Conservation (phyloP, 92 coral and sea anemone species). For the Epizoanthus stellaris region DNA sequence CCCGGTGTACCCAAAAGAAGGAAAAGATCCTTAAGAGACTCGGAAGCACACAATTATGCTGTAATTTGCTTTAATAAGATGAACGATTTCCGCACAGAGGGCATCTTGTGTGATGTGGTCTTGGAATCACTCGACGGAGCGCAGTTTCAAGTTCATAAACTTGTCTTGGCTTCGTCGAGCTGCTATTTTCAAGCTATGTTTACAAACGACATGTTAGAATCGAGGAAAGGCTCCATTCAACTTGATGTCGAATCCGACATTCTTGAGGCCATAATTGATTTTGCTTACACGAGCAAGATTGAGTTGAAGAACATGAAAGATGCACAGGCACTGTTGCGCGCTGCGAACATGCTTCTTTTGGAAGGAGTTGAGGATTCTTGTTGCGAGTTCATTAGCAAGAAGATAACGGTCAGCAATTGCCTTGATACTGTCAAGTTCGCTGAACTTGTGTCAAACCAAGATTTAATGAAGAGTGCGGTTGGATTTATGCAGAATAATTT, state of each 20-base stretch:
- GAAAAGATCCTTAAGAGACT: conserved; percentile 11
- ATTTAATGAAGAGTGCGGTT: conserved; percentile 38
- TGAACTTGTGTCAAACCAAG: conserved; percentile 52
- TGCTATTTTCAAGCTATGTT: conserved; percentile 72
- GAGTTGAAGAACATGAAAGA: conserved; percentile 40
- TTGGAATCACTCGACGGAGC: conserved; percentile 53
- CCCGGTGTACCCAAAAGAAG: background rate
- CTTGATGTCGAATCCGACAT: conserved; percentile 55
- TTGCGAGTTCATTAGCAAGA: conserved; percentile 42
- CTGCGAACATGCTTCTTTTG: conserved; percentile 66
- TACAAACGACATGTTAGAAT: conserved; percentile 62
- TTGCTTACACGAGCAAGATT: conserved; percentile 58
- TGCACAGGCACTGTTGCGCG: conserved; percentile 44
- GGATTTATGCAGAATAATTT: conserved; percentile 57
- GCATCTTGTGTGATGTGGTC: conserved; percentile 63
- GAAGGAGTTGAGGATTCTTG: conserved; percentile 53
- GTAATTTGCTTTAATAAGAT: conserved; percentile 50
- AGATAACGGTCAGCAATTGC: conserved; percentile 52
- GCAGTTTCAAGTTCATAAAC: conserved; percentile 58
- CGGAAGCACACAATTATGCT: conserved; percentile 40
- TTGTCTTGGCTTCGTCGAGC: conserved; percentile 65
- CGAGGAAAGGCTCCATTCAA: conserved; percentile 45
- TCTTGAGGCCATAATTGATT: conserved; percentile 50
- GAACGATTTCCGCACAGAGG: conserved; percentile 58
- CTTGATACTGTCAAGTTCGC: conserved; percentile 54